Percentiles rank a stretch among this genome's conserved stretches.
Evolutionary conservation across 1,140 invertebrate species (phyloP).

Genomic region (Drosophila grimshawi): DNA sequence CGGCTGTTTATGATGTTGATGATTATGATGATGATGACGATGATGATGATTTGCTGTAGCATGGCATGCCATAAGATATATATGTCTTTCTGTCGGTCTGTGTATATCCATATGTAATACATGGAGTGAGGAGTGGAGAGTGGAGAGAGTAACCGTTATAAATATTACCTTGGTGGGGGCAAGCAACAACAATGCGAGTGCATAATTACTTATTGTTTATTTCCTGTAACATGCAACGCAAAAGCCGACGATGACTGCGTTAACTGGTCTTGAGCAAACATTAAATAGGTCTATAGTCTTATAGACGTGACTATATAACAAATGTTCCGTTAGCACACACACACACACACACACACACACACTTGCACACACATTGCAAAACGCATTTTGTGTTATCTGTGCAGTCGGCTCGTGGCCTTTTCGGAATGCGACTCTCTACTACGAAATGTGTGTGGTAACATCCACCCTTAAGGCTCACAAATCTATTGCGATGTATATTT

Average conservation of each 20-base stretch:
- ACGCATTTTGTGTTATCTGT: slow-evolving; percentile 72
- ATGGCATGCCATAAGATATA: slow-evolving; percentile 30
- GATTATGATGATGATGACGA: slow-evolving; percentile 41
- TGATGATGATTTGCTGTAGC: slow-evolving; percentile 54
- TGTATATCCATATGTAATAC: slow-evolving; percentile 32
- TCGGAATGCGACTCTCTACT: background rate
- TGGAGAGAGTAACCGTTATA: slow-evolving; percentile 39
- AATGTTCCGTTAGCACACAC: background rate
- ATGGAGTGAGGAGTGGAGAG: slow-evolving; percentile 1
- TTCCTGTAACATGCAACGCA: slow-evolving; percentile 74
- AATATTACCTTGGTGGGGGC: slow-evolving; percentile 39
- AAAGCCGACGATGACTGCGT: slow-evolving; percentile 35
- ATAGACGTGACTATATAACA: background rate
- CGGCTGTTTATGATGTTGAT: slow-evolving; percentile 63
- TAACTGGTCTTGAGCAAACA: slow-evolving; percentile 58
- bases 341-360: slow-evolving; percentile 17
- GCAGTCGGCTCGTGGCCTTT: slow-evolving; percentile 6
- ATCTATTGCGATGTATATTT: slow-evolving; percentile 36
- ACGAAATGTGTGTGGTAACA: slow-evolving; percentile 32
- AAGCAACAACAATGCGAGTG: slow-evolving; percentile 28
- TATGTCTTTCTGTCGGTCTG: slow-evolving; percentile 5
- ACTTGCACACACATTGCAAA: slow-evolving; percentile 63
- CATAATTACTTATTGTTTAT: slow-evolving; percentile 76
- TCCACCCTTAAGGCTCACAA: slow-evolving; percentile 28
- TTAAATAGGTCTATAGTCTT: slow-evolving; percentile 49